Evolutionary conservation across 2,888 invertebrate genomes (phyloP), one percentile per base, ranked within the genome.

Genomic region (Macaria liturata): DNA sequence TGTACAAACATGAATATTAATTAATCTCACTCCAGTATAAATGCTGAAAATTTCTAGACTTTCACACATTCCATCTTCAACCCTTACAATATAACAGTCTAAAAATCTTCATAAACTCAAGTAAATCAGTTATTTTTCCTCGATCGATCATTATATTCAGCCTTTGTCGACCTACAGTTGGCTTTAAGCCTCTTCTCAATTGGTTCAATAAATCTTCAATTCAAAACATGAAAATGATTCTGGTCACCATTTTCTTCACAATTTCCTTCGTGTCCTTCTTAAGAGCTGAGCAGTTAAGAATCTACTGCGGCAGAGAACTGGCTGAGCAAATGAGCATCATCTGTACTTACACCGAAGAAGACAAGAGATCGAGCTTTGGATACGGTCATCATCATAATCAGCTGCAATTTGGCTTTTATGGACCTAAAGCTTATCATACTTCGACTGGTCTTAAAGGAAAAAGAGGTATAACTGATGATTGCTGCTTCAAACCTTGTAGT

Each of bases 1-100:
- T 37, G 5, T 37, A 7, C 34, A 37, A 37, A 6, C 7, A 37
- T 46, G 46, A 32, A 46, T 46, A 32, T 46, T 46, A 32, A 46
- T 46, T 30, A 45, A 32, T 46, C 31, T 32, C 8, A 44, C 44
- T 30, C 44, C 32, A 32, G 46, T 46, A 46, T 46, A 46, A 46
- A 46, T 46, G 32, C 4, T n/a, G 32, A 4, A 32, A 32, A 9
- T 9, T 46, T 9, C 20, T 4, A 7, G 4, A 46, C 3, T 32
- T 46, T 46, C n/a, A 5, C 46, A 46, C 46, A 46, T 32, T 46
- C 46, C 3, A 46, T 9, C 32, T 46, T 46, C 32, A 46, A 9
- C 32, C 46, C 32, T 46, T 9, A 32, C 8, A 3, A 46, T 46
- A 8, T 9, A 4, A 46, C n/a, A 46, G 44, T 20, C 44, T 3